Base-by-base conservation (phyloP, 2,113 vertebrate species). In the Amphiprion percula region DNA sequence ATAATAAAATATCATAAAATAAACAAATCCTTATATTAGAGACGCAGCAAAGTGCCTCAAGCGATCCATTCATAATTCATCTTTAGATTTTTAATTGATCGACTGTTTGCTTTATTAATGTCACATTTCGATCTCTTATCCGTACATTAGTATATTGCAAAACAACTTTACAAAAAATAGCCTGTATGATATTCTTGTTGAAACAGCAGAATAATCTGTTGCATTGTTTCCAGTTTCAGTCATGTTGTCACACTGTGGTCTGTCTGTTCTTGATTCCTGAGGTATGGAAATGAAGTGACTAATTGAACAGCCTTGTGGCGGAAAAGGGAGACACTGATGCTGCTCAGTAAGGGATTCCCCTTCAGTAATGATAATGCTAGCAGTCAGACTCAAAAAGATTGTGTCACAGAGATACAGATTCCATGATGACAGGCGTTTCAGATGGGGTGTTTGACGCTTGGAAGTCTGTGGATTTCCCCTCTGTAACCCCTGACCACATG, bases 281-380 rank as follows among this genome's bases (percentile, higher is more conserved):
- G 49, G 39, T 84, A 24, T 58, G 74, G 55, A 37, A 23, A 30
- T 33, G n/a, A 68, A 64, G 28, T 54, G 52, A 79, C 33, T 59
- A 26, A 68, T 21, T 50, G 37, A 19, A 44, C 21, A 24, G 50
- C 61, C 41, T 9, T 62, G 24, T 58, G 12, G 15, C 41, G 1
- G 11, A 44, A 44, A n/a, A 23, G 21, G 49, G 61, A 17, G 12
- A 30, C 50, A 33, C 24, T 54, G 56, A 26, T 64, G 76, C 54
- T 60, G 23, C 39, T 26, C 69, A 77, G 49, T 68, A 11, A 50
- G 37, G 61, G 37, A 11, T 61, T 83, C 66, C 26, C 59, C 55
- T 26, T 24, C 49, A 49, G 24, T 58, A 26, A 71, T 50, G 54
- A 62, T 68, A 46, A 78, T 67, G 30, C 10, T 6, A 41, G 10